A percentile compares a stretch with the other conserved stretches of the same genome.
phyloP scores from a whole-genome alignment of 2,113 vertebrate species.

The Charadrius vociferus region DNA sequence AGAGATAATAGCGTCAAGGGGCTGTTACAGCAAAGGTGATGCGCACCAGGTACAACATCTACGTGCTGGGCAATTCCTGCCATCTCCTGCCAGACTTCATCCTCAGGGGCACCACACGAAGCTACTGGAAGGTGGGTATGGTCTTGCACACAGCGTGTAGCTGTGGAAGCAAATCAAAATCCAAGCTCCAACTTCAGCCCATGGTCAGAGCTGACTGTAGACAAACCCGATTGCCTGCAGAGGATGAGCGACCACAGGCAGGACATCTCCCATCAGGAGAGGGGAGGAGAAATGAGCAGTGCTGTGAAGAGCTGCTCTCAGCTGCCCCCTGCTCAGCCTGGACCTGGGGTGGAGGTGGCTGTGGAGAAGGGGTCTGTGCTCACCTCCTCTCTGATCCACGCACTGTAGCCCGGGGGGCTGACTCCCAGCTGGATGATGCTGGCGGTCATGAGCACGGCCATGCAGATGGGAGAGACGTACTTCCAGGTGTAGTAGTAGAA shows the following conservation, averaged over 20 bases:
- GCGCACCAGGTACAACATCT: fast-evolving
- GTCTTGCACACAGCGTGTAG: not conserved
- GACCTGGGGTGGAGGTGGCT: not conserved
- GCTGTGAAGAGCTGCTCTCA: not conserved
- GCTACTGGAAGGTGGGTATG: not conserved
- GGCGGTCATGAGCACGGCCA: constrained; percentile 86
- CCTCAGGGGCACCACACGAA: not conserved
- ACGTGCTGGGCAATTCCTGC: not conserved
- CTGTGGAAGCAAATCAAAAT: not conserved
- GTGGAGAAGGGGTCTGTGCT: constrained; percentile 10
- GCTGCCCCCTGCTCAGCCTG: not conserved
- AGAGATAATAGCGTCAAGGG: fast-evolving
- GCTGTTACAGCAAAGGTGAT: not conserved
- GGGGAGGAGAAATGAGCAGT: not conserved
- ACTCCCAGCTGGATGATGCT: constrained; percentile 92
- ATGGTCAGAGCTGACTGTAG: not conserved
- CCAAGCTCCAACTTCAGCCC: not conserved
- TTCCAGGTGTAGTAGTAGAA: constrained; percentile 98
- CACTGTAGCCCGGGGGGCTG: constrained; percentile 92
- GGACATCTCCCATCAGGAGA: not conserved
- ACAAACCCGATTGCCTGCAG: not conserved
- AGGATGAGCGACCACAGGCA: not conserved
- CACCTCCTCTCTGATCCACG: constrained; percentile 93
- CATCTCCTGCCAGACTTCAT: not conserved
- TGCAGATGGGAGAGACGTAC: constrained; percentile 91